phyloP scores from a whole-genome alignment of 2,888 invertebrate species.

The Diaprepes abbreviatus region DNA sequence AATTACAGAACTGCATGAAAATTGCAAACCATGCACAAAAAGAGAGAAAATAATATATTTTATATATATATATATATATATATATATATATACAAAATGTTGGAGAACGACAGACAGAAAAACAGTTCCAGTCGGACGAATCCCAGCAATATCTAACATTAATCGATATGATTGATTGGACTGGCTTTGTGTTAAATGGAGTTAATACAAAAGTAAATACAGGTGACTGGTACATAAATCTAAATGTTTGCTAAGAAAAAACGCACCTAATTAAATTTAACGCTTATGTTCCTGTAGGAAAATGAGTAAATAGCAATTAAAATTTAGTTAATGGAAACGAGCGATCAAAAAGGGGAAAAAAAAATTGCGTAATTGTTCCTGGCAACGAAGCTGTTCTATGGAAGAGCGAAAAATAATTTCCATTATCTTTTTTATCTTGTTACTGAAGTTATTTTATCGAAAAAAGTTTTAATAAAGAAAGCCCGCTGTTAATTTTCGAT shows the following conservation, averaged over 20 bases:
- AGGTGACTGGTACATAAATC: not conserved
- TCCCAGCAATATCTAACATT: too few relatives aligned
- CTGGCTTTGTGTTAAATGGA: too few relatives aligned
- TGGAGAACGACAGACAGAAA: too few relatives aligned
- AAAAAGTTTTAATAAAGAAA: not conserved
- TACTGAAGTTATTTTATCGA: not conserved
- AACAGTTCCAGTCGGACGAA: too few relatives aligned
- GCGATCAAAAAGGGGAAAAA: constrained; percentile 37
- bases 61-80: too few relatives aligned
- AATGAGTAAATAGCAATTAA: constrained; percentile 47
- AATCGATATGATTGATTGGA: too few relatives aligned
- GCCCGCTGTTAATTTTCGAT: too few relatives aligned
- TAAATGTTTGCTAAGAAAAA: constrained; percentile 26
- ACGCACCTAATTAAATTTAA: constrained; percentile 36
- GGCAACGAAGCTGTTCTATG: constrained; percentile 29
- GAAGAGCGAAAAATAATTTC: constrained; percentile 25
- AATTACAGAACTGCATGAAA: too few relatives aligned
- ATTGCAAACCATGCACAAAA: too few relatives aligned
- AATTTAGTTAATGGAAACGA: constrained; percentile 38
- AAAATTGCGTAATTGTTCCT: constrained; percentile 42
- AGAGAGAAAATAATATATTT: too few relatives aligned
- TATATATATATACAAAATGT: too few relatives aligned
- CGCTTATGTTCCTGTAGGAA: constrained; percentile 37
- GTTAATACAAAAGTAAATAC: too few relatives aligned
- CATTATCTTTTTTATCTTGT: constrained; percentile 16